Conservation (phyloP, 2,113 vertebrate genomes). For the Gallinago jamesoni region DNA sequence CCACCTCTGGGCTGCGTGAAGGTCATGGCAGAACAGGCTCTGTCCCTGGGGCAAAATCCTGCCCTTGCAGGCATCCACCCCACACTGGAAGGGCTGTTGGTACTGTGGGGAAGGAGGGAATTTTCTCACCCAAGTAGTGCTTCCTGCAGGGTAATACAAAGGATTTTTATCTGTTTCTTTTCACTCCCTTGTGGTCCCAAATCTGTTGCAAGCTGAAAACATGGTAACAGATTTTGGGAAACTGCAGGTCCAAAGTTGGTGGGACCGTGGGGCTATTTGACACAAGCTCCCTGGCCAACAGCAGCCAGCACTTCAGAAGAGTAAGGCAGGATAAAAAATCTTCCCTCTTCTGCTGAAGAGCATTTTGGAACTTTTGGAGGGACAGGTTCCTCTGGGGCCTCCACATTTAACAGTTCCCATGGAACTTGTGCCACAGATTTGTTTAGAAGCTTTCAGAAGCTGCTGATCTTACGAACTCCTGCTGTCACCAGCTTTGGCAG, state of each 20-base stretch:
- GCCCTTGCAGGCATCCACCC: background rate
- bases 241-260: background rate
- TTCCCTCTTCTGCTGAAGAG: background rate
- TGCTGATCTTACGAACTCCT: background rate
- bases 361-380: background rate
- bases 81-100: background rate
- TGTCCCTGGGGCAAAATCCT: background rate
- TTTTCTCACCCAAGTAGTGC: background rate
- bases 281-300: background rate
- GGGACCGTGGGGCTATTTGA: background rate
- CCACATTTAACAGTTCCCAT: background rate
- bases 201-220: background rate
- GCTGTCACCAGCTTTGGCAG: background rate
- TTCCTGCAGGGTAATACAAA: background rate
- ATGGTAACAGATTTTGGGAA: background rate
- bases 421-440: background rate
- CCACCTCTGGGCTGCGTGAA: fast-evolving
- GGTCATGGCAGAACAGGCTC: fast-evolving
- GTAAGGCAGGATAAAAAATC: fast-evolving
- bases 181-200: background rate
- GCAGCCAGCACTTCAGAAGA: background rate
- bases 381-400: background rate
- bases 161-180: background rate
- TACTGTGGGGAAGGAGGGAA: background rate
- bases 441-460: background rate